A percentile compares a stretch with the other conserved stretches of the same genome.
These are phyloP conservation scores for Lacerta viridis DNA, from an alignment of 2,797 vertebrate genomes.

Conservation along the genomic window DNA sequence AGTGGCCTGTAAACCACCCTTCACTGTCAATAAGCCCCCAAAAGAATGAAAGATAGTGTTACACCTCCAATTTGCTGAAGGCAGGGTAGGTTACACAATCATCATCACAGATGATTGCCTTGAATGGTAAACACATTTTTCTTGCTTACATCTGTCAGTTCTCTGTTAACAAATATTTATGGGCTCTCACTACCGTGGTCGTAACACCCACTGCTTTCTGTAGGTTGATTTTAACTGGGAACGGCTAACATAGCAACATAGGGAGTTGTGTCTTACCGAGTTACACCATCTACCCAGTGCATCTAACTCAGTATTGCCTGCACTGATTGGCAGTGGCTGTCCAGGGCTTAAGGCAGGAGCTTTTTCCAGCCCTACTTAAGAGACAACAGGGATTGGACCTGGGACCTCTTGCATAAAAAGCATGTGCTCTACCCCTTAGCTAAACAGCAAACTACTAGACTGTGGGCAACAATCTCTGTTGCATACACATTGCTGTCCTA, in stretches of 20 bases:
- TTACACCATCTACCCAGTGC: not conserved
- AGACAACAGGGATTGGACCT: not conserved
- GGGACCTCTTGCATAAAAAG: no score
- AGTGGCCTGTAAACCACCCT: conserved; percentile 20
- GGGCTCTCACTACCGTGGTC: conserved; percentile 31
- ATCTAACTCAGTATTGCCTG: not conserved
- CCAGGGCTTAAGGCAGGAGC: not conserved
- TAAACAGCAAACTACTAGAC: not conserved
- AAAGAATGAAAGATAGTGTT: conserved; percentile 44
- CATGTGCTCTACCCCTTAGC: not conserved
- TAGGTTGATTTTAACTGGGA: conserved; percentile 40
- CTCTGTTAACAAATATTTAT: conserved; percentile 55
- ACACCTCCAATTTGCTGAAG: conserved; percentile 50
- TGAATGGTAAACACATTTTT: conserved; percentile 55
- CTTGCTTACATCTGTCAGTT: conserved; percentile 52
- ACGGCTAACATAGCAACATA: not conserved
- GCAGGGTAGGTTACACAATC: conserved; percentile 50
- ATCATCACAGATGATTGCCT: conserved; percentile 52
- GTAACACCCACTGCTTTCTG: conserved; percentile 39
- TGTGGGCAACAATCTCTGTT: not conserved
- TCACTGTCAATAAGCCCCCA: conserved; percentile 43
- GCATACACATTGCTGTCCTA: not conserved
- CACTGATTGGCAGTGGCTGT: not conserved
- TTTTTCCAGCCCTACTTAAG: not conserved
- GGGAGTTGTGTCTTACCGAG: not conserved